A percentile compares a stretch with the other conserved stretches of the same genome.
Conservation (phyloP, 2,888 invertebrate genomes). For the Rhynchonema sp. region DNA sequence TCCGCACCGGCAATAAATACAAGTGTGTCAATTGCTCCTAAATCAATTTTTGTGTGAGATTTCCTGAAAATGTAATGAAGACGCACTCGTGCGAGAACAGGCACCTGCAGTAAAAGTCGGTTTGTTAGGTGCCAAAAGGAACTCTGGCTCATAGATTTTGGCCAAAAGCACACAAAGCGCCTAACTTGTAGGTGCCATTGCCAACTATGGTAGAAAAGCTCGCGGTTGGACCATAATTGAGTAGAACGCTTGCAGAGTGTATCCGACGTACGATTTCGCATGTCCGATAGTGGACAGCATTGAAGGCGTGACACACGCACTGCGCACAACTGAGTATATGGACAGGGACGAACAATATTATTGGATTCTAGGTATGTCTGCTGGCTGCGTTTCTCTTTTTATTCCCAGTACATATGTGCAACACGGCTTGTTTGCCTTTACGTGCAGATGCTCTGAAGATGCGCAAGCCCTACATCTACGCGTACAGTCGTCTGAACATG, state of each 20-base stretch:
- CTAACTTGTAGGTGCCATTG: too few relatives aligned
- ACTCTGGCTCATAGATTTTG: too few relatives aligned
- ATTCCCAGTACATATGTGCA: too few relatives aligned
- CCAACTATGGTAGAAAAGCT: too few relatives aligned
- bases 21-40: conserved; percentile 52
- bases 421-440: too few relatives aligned
- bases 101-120: too few relatives aligned
- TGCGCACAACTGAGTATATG: conserved; percentile 94
- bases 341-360: conserved; percentile 93
- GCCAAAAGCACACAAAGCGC: too few relatives aligned
- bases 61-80: too few relatives aligned
- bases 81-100: too few relatives aligned
- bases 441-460: conserved; percentile 50
- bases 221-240: too few relatives aligned
- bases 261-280: conserved; percentile 98
- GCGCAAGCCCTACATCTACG: conserved; percentile 81
- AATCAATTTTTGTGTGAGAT: too few relatives aligned
- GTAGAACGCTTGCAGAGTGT: conserved; percentile 48
- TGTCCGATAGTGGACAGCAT: conserved; percentile 95
- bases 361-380: conserved; percentile 43
- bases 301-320: conserved; percentile 87
- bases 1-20: conserved; percentile 76
- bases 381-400: neutral
- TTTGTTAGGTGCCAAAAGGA: too few relatives aligned
- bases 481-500: conserved; percentile 87